Percentiles rank a stretch among this genome's conserved stretches.
Conservation (phyloP, 2,113 vertebrate species). For the Uria lomvia region DNA sequence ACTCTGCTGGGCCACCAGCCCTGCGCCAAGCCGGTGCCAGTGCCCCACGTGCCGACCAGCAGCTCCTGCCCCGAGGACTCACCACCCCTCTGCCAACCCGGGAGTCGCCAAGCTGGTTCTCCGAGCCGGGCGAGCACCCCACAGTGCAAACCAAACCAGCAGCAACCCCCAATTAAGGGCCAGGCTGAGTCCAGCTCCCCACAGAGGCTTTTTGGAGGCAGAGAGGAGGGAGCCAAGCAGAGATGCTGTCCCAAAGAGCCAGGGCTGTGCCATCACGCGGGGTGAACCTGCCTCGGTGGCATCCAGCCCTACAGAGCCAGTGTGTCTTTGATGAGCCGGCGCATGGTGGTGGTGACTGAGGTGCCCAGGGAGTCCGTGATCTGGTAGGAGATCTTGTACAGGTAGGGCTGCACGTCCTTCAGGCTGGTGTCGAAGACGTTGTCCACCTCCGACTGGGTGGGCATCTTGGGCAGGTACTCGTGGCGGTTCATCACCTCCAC, state of each 20-base stretch:
- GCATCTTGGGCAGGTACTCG: conserved; percentile 98
- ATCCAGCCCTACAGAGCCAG: conserved; percentile 80
- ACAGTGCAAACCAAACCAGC: neutral
- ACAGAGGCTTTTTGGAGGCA: neutral
- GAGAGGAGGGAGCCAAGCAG: neutral
- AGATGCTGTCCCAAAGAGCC: neutral
- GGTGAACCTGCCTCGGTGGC: neutral
- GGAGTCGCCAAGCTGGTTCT: neutral
- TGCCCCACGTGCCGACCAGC: accelerated
- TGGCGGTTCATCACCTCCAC: conserved; percentile 98
- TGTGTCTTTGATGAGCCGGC: conserved; percentile 96
- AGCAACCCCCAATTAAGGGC: neutral
- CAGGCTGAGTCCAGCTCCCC: neutral
- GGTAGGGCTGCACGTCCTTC: conserved; percentile 95
- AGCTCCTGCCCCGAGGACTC: neutral
- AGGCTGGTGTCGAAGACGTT: conserved; percentile 96
- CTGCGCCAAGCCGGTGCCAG: neutral
- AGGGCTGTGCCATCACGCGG: accelerated
- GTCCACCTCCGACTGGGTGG: conserved; percentile 97
- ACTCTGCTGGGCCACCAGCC: neutral
- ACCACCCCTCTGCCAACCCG: neutral
- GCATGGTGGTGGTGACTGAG: conserved; percentile 96
- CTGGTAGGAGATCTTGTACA: conserved; percentile 96
- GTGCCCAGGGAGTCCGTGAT: conserved; percentile 93
- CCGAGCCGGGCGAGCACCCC: neutral